phyloP scores from a whole-genome alignment of 2,888 invertebrate genomes.

The Orthosia incerta region DNA sequence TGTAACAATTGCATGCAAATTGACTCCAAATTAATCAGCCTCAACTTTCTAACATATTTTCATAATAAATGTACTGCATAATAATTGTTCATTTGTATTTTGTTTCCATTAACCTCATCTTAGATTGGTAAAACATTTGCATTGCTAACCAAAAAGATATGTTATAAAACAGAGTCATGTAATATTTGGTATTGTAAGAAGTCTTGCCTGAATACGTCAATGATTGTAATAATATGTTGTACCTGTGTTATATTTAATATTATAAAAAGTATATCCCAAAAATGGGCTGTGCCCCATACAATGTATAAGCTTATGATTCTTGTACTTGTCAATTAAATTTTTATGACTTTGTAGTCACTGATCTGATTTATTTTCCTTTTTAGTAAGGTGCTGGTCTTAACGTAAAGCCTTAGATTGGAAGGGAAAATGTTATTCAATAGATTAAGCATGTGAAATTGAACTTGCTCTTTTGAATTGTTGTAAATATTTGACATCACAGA shows the following conservation, averaged over 20 bases:
- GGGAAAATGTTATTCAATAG: slow-evolving; percentile 55
- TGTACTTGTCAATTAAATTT: slow-evolving; percentile 68
- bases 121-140: slow-evolving; percentile 37
- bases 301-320: slow-evolving; percentile 48
- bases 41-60: slow-evolving; percentile 59
- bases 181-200: slow-evolving; percentile 52
- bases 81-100: slow-evolving; percentile 62
- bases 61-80: slow-evolving; percentile 72
- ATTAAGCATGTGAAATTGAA: slow-evolving; percentile 62
- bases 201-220: slow-evolving; percentile 65
- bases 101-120: slow-evolving; percentile 47
- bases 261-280: slow-evolving; percentile 40
- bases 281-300: slow-evolving; percentile 46
- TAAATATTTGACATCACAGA: slow-evolving; percentile 87
- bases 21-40: slow-evolving; percentile 41
- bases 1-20: slow-evolving; percentile 34
- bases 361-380: slow-evolving; percentile 73
- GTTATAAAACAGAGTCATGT: slow-evolving; percentile 40
- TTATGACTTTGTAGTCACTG: slow-evolving; percentile 62
- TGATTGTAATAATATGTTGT: slow-evolving; percentile 63
- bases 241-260: slow-evolving; percentile 64
- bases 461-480: slow-evolving; percentile 75
- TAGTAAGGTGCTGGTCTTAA: slow-evolving; percentile 73
- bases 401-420: slow-evolving; percentile 56
- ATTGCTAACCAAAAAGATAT: slow-evolving; percentile 22